Conservation (phyloP, 2,797 vertebrate genomes). For the Spizella passerina region DNA sequence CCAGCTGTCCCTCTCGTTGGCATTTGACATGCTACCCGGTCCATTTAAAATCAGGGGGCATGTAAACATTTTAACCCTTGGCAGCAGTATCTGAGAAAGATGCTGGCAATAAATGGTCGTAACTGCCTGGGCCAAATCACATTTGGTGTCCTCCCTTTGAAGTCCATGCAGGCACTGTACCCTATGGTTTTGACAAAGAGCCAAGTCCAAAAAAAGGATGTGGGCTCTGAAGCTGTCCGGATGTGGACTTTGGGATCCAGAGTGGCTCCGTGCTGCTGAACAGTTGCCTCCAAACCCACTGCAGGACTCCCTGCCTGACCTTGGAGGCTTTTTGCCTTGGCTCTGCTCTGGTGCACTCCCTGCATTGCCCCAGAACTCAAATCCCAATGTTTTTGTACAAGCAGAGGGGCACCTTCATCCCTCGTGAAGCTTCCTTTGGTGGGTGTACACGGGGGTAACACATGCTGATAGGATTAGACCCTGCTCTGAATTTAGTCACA, state of each 20-base stretch:
- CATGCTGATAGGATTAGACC: neutral
- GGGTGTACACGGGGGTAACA: neutral
- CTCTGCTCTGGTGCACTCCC: neutral
- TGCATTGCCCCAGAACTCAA: fast-evolving
- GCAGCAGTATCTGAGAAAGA: constrained; percentile 71
- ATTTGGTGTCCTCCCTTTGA: constrained; percentile 68
- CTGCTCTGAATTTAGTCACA: neutral
- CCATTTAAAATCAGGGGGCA: constrained; percentile 74
- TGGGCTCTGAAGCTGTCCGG: constrained; percentile 13
- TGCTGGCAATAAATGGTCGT: constrained; percentile 65
- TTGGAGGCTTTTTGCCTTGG: neutral
- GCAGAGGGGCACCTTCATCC: neutral
- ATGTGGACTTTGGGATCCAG: neutral
- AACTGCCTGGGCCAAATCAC: constrained; percentile 44
- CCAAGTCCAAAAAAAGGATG: constrained; percentile 70
- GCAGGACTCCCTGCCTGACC: neutral
- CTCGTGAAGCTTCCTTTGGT: neutral
- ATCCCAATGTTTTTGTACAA: neutral
- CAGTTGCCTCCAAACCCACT: neutral
- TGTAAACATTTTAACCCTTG: constrained; percentile 76
- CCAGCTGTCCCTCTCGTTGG: constrained; percentile 77
- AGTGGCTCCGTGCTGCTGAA: neutral
- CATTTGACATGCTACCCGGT: constrained; percentile 76
- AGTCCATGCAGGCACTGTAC: constrained; percentile 53
- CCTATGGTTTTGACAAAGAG: constrained; percentile 62